A percentile compares a stretch with the other conserved stretches of the same genome.
phyloP scores from a whole-genome alignment of 2,888 invertebrate species.

The Rhyacophila evoluta region DNA sequence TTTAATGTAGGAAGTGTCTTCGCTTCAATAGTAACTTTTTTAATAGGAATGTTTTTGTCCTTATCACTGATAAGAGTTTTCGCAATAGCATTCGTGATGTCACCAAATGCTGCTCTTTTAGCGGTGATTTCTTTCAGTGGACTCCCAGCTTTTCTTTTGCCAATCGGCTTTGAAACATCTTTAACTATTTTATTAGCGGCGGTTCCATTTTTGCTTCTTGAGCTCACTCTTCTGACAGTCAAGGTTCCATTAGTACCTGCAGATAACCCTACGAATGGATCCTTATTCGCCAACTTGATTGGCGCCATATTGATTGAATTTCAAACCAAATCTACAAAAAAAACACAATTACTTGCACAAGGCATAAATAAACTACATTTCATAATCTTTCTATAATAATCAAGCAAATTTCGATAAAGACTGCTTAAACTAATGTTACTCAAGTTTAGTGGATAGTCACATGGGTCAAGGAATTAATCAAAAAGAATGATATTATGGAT shows the following conservation, averaged over 20 bases:
- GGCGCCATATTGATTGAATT: constrained; percentile 70
- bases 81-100: constrained; percentile 81
- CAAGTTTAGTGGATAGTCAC: too few relatives aligned
- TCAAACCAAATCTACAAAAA: background rate
- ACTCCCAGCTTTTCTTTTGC: constrained; percentile 86
- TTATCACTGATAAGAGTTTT: constrained; percentile 57
- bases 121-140: constrained; percentile 80
- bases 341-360: too few relatives aligned
- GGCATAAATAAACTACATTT: too few relatives aligned
- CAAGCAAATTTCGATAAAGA: too few relatives aligned
- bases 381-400: too few relatives aligned
- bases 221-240: constrained; percentile 70
- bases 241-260: constrained; percentile 62
- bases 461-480: too few relatives aligned
- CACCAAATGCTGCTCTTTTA: constrained; percentile 88
- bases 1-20: constrained; percentile 67
- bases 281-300: constrained; percentile 70
- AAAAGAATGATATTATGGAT: too few relatives aligned
- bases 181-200: constrained; percentile 57
- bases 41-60: constrained; percentile 60
- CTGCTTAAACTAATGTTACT: too few relatives aligned
- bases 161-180: constrained; percentile 67
- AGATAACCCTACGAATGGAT: constrained; percentile 62
- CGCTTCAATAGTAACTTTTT: constrained; percentile 68
- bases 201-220: constrained; percentile 72